Base-by-base conservation (phyloP, 2,113 vertebrate species). In the Corythoichthys haematopterus region DNA sequence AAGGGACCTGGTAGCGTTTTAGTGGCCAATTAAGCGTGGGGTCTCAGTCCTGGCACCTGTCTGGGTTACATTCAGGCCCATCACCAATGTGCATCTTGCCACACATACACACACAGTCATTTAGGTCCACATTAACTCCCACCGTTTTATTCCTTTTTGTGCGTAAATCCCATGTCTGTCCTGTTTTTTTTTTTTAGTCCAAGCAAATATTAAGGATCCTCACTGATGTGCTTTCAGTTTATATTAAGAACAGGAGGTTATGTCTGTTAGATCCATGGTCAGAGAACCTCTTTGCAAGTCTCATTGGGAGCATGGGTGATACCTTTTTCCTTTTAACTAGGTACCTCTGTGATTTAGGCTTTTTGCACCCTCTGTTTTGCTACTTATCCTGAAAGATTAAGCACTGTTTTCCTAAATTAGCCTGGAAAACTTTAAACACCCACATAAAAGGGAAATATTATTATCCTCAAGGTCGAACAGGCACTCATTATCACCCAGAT, bases 1-100 rank as follows among this genome's bases (percentile, higher is more conserved):
- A 87, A 85, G 77, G 84, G 78, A 87, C 88, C 80, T 82, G 80
- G 82, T 87, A 87, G 86, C 86, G 80, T 91, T 88, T 87, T 82
- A 89, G 86, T 89, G 89, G 81, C 86, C 91, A 88, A 92, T 92
- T 92, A 91, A 90, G 86, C 87, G 83, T 85, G 80, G 85, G 79
- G 80, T 79, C 84, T 83, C 75, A 65, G 81, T 74, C 75, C 80
- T 58, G 51, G 16, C 74, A 77, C 75, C 80, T 88, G 75, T 77
- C 82, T 53, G 71, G 74, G 82, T 83, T 85, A 80, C 76, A 70
- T 85, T 81, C 82, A 85, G 79, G 78, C 81, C 80, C 84, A 71
- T 87, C 84, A 85, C 75, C 71, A 85, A 81, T 73, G 75, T 85
- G 78, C 80, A 51, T 43, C 43, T 78, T 77, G 84, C 81, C 78